Base-by-base conservation (phyloP, 2,888 invertebrate species). In the Trachelus iudaicus region DNA sequence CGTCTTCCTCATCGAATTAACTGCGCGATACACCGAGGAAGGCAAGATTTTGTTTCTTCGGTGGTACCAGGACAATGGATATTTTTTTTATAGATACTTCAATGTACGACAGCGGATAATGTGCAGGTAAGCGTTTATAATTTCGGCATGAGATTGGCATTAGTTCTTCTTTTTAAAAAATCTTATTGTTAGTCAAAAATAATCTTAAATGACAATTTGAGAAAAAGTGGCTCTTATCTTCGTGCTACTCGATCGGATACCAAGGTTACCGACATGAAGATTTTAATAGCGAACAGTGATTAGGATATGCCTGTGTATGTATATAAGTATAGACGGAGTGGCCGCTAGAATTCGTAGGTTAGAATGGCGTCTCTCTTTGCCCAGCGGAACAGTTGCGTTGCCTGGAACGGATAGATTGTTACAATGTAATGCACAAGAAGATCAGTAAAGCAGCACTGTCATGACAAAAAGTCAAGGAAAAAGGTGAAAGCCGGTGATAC, bases 401-500 rank as follows among this genome's bases (percentile, higher is more conserved):
- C 23, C 56, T 56, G 56, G 56, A 56, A 56, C 56, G 56, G 56
- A 56, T 56, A 56, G 56, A 56, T 56, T 56, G 56, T 56, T 56
- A 56, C 56, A 56, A 56, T 56, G 56, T 56, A 56, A 23, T 23
- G 56, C 23, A 56, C 56, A 56, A 56, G 56, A 56, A 56, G 23
- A 56, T 56, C 56, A 56, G 56, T 56, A 56, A 56, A 56, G 23
- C 56, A 56, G 56, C 56, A 4, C 56, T 56, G 56, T 56, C 23
- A 56, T 34, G 71, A 31, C 31, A 83, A 83, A 83, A 81, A 76
- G 71, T 75, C 79, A 83, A 82, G 83, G 81, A 79, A 77, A 77
- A 68, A 68, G 76, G 79, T 73, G 82, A 83, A 82, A 83, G 82
- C 68, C 69, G 78, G n/a, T 56, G 56, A 56, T 23, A 56, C 56